Percentiles rank a stretch among this genome's conserved stretches.
These are phyloP conservation scores for Fregetta grallaria DNA, from an alignment of 2,113 vertebrate species.

Conservation along the genomic window DNA sequence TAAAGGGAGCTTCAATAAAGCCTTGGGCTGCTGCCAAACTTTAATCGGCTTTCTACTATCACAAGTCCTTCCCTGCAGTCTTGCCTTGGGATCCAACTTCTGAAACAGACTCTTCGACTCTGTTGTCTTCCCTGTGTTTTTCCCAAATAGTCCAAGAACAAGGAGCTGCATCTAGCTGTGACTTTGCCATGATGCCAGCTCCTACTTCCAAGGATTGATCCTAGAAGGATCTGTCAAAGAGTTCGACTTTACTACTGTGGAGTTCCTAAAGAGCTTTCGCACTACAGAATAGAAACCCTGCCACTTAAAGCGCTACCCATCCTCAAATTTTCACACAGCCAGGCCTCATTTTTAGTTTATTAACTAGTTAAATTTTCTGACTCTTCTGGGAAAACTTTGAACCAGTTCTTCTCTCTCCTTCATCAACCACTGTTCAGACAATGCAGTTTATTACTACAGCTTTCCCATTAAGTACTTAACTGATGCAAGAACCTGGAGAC, in stretches of 20 bases:
- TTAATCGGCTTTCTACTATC: background rate
- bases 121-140: background rate
- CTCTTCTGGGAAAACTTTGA: background rate
- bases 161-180: background rate
- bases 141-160: background rate
- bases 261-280: background rate
- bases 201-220: background rate
- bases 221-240: background rate
- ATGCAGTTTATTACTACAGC: background rate
- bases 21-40: background rate
- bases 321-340: background rate
- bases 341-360: background rate
- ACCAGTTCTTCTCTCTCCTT: background rate
- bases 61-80: background rate
- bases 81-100: background rate
- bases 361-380: background rate
- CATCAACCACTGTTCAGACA: background rate
- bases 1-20: background rate
- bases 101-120: background rate
- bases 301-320: fast-evolving
- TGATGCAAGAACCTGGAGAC: background rate
- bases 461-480: background rate
- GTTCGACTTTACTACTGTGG: background rate
- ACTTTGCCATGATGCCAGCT: background rate
- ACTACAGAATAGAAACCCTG: background rate